Percentiles rank a stretch among this genome's conserved stretches.
These are phyloP conservation scores for Strix aluco DNA, from an alignment of 2,113 vertebrate species.

Conservation along the genomic window DNA sequence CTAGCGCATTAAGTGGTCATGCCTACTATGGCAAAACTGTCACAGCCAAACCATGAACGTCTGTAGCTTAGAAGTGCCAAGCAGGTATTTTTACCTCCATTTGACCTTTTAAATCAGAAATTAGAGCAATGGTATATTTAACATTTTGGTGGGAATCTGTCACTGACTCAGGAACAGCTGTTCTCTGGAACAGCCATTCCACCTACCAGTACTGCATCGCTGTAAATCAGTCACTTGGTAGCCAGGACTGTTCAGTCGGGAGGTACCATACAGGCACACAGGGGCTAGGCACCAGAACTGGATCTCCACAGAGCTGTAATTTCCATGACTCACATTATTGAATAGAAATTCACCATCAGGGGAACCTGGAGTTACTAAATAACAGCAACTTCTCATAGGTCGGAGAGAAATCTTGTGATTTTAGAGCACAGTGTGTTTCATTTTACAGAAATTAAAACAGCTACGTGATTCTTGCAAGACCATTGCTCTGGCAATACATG, in stretches of 20 bases:
- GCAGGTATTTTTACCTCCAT: neutral
- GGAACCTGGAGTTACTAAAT: neutral
- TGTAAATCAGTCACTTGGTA: neutral
- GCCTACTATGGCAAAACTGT: neutral
- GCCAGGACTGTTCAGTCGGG: neutral
- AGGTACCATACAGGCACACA: accelerated
- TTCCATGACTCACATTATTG: neutral
- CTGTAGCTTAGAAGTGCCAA: neutral
- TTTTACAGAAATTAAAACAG: neutral
- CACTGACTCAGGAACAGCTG: neutral
- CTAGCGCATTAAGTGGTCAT: neutral
- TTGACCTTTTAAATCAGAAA: neutral
- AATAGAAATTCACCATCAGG: neutral
- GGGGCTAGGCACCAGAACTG: neutral
- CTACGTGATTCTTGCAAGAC: neutral
- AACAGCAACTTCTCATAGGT: neutral
- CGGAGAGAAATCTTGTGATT: neutral
- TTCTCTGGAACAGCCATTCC: neutral
- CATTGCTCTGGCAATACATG: neutral
- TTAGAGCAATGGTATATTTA: neutral
- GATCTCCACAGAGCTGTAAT: neutral
- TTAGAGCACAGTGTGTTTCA: neutral
- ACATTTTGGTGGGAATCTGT: neutral
- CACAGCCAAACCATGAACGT: neutral
- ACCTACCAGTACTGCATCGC: neutral